phyloP scores from a whole-genome alignment of 2,113 vertebrate species.

The Crypturellus undulatus region DNA sequence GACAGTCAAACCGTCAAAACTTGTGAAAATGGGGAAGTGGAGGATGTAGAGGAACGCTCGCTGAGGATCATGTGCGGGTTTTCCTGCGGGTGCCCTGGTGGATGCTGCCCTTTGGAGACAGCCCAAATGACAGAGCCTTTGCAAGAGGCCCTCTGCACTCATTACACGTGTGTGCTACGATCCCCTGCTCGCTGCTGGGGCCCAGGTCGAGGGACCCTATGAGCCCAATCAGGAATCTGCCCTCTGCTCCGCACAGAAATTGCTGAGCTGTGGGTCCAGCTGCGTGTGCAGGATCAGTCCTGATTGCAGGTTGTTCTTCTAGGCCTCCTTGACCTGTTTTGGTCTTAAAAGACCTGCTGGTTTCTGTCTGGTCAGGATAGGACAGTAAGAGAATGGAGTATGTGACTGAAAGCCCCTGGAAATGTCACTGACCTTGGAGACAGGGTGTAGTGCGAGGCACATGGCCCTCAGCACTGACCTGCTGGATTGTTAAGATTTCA shows the following conservation, averaged over 20 bases:
- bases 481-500: rapidly evolving
- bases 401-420: no score
- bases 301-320: background rate
- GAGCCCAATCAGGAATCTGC: background rate
- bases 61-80: background rate
- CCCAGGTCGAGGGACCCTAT: background rate
- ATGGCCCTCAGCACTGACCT: background rate
- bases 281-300: background rate
- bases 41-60: background rate
- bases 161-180: no score
- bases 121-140: background rate
- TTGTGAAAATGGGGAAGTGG: background rate
- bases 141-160: background rate
- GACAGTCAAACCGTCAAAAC: background rate
- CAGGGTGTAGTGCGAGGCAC: rapidly evolving
- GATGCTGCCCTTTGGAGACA: no score
- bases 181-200: background rate
- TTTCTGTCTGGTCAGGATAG: background rate
- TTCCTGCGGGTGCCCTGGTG: no score
- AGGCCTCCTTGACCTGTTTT: background rate
- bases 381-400: background rate
- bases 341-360: background rate
- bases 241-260: background rate
- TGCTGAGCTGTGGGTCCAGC: background rate
- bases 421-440: rapidly evolving